Evolutionary conservation across 2,888 invertebrate genomes (phyloP), one percentile per base, ranked within the genome.

Genomic region (Hoplodrina blanda): DNA sequence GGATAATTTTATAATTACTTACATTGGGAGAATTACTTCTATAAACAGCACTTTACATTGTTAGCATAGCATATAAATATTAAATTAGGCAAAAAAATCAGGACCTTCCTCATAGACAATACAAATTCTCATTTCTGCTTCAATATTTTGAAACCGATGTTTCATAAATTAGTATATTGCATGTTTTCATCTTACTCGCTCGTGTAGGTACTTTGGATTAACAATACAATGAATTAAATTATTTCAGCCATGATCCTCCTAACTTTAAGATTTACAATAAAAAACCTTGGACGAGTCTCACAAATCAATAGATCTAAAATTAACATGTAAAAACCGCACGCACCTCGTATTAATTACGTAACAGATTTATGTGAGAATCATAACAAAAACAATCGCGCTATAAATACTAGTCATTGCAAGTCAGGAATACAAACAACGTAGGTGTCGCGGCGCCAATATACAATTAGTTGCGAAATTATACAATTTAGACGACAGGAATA

Each of bases 361-460:
- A 80, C 67, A 41, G 76, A 72, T 78, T 76, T 69, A 62, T 62
- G 49, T 63, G 56, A 56, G 55, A 52, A 46, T 33, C 62, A 71
- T 19, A 74, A 77, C 62, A 73, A 73, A 64, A 76, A 80, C 62
- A 78, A 78, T 64, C 54, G 57, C 57, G 46, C 52, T 73, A 75
- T 80, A 73, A 59, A 73, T 78, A 76, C 33, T 49, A 56, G 56
- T 67, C 55, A 57, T 53, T 62, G 59, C 69, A 69, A 74, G 65
- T 37, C 62, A 55, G 61, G 56, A 61, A 62, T 57, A 69, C 56
- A 54, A 71, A 78, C 69, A 66, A 70, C 76, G 59, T 60, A 67
- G 52, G 65, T 73, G 80, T 69, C 64, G 57, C 53, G 70, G 44
- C 68, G 69, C 74, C 66, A 60, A 74, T 68, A 25, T 60, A 19